Conservation (phyloP, 2,888 invertebrate species). For the Oligia fasciuncula region DNA sequence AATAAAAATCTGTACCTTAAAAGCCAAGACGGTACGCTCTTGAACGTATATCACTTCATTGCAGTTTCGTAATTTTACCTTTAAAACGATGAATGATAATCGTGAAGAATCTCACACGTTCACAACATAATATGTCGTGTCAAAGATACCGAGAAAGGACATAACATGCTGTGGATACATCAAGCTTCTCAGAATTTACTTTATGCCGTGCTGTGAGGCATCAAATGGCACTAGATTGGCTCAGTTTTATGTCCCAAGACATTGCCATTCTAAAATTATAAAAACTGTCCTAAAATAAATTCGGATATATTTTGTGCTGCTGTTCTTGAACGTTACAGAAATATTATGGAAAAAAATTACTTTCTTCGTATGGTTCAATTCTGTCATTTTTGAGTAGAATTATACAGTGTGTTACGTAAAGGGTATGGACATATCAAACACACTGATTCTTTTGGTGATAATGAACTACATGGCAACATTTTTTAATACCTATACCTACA, state of each 20-base stretch:
- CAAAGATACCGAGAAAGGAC: conserved; percentile 12
- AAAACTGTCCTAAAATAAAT: background rate
- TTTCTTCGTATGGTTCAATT: background rate
- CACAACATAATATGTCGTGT: conserved; percentile 13
- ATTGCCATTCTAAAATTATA: background rate
- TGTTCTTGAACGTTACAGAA: background rate
- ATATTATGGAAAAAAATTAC: background rate
- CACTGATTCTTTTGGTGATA: no score
- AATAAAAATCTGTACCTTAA: background rate
- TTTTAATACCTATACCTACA: no score
- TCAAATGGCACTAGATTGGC: conserved; percentile 16
- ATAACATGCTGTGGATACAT: conserved; percentile 24
- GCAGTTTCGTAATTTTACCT: background rate
- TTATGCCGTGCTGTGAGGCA: background rate
- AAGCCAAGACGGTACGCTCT: background rate
- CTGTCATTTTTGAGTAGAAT: background rate
- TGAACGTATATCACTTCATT: background rate
- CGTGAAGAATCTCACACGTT: conserved; percentile 34
- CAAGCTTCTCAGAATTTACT: conserved; percentile 23
- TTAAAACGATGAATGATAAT: conserved; percentile 23
- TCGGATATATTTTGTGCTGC: background rate
- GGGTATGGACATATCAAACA: no score
- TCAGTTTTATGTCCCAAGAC: conserved; percentile 21
- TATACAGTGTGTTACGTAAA: background rate
- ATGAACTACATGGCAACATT: no score